Percentiles rank a stretch among this genome's conserved stretches.
Conservation (phyloP, 2,888 invertebrate species). For the Dryomyza anilis region DNA sequence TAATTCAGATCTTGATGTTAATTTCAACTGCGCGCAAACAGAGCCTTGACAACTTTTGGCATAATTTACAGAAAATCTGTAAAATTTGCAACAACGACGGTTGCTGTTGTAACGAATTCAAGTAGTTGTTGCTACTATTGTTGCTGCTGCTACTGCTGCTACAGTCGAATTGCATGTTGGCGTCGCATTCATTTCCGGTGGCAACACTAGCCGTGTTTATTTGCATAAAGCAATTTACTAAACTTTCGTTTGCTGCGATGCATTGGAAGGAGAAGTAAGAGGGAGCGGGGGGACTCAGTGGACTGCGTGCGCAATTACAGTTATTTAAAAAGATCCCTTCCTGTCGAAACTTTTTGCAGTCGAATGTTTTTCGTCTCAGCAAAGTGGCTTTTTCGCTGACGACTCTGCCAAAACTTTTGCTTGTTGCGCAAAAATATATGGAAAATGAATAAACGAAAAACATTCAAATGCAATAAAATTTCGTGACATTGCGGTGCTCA, state of each 20-base stretch:
- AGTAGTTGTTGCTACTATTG: background rate
- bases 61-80: slow-evolving; percentile 10
- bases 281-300: no score
- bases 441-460: no score
- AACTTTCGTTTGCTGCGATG: slow-evolving; percentile 13
- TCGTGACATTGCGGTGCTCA: no score
- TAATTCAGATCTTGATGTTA: slow-evolving; percentile 6
- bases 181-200: slow-evolving; percentile 20
- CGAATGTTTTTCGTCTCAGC: no score
- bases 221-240: slow-evolving; percentile 30
- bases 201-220: slow-evolving; percentile 28
- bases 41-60: slow-evolving; percentile 9
- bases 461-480: no score
- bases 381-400: no score
- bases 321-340: background rate
- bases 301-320: background rate
- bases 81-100: background rate
- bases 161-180: slow-evolving; percentile 10
- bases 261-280: no score
- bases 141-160: background rate
- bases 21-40: no score
- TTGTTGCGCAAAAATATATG: no score
- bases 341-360: background rate
- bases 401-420: no score
- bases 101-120: background rate